Evolutionary conservation across 2,888 invertebrate species (phyloP).

Genomic region (Tanaodytes sp.): DNA sequence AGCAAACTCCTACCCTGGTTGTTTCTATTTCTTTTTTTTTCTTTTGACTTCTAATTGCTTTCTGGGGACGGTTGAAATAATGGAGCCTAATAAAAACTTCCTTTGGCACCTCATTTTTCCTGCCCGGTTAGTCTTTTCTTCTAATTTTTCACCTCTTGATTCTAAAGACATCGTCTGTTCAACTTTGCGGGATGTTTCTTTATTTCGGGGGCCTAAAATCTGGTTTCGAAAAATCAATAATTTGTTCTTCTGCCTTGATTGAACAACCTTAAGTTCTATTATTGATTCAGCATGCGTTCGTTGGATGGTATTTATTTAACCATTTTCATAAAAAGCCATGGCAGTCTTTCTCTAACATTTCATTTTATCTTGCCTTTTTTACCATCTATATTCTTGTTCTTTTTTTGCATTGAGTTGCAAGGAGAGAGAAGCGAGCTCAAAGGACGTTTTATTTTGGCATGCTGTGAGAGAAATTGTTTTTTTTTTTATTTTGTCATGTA

Average conservation of each 20-base stretch:
- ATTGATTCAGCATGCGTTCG: no score
- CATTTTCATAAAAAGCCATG: no score
- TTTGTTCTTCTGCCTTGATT: no score
- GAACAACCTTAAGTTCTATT: no score
- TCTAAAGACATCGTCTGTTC: no score
- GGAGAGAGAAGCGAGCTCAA: slow-evolving; percentile 51
- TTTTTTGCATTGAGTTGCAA: slow-evolving; percentile 36
- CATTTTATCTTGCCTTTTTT: no score
- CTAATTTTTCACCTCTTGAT: not conserved
- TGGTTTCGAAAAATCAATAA: no score
- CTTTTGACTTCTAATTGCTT: slow-evolving; percentile 47
- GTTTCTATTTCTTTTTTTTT: slow-evolving; percentile 53
- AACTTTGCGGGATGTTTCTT: no score
- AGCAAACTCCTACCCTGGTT: slow-evolving; percentile 29
- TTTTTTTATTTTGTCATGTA: slow-evolving; percentile 44
- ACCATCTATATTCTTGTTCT: slow-evolving; percentile 28
- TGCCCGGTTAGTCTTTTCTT: not conserved
- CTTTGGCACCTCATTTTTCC: slow-evolving; percentile 18
- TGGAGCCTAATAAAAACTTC: slow-evolving; percentile 34
- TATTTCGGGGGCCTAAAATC: no score
- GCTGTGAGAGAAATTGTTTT: slow-evolving; percentile 57
- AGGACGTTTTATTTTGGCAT: slow-evolving; percentile 64
- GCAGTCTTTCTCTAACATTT: no score
- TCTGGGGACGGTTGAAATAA: slow-evolving; percentile 6
- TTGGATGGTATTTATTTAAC: no score